These are phyloP conservation scores for Salvelinus sp. DNA, from an alignment of 2,113 vertebrate genomes.

Conservation along the genomic window DNA sequence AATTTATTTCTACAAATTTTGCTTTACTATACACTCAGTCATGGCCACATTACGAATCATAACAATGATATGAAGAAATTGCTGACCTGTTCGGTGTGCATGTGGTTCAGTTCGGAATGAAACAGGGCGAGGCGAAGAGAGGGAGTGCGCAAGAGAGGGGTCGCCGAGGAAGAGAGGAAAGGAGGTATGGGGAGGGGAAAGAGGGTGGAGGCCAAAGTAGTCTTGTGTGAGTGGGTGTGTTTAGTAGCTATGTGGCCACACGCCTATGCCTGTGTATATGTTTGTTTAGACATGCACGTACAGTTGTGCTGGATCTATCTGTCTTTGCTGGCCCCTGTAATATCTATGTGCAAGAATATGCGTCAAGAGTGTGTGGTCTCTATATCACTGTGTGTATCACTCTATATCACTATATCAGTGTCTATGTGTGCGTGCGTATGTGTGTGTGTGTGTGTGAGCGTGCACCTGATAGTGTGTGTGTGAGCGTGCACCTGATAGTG, in stretches of 20 bases:
- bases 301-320: background rate
- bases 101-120: constrained; percentile 50
- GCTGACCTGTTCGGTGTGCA: constrained; percentile 70
- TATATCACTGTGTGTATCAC: background rate
- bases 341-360: constrained; percentile 26
- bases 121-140: constrained; percentile 33
- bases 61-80: constrained; percentile 64
- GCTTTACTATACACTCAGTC: constrained; percentile 11
- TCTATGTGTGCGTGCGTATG: background rate
- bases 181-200: constrained; percentile 19
- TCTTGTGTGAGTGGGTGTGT: background rate
- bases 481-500: background rate
- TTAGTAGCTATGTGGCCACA: constrained; percentile 1
- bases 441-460: background rate
- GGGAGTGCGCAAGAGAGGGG: constrained; percentile 28
- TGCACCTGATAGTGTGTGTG: background rate
- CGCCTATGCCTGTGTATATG: background rate
- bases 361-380: constrained; percentile 4
- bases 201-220: constrained; percentile 44
- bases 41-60: constrained; percentile 47
- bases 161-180: constrained; percentile 15
- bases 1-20: too few relatives aligned
- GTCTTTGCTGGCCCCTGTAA: constrained; percentile 5
- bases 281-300: background rate
- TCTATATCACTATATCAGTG: background rate